A percentile compares a stretch with the other conserved stretches of the same genome.
Evolutionary conservation across 37 sponge, comb jelly and placozoan species (phyloP).

Genomic region (Chondrilla cf. caribensis): DNA sequence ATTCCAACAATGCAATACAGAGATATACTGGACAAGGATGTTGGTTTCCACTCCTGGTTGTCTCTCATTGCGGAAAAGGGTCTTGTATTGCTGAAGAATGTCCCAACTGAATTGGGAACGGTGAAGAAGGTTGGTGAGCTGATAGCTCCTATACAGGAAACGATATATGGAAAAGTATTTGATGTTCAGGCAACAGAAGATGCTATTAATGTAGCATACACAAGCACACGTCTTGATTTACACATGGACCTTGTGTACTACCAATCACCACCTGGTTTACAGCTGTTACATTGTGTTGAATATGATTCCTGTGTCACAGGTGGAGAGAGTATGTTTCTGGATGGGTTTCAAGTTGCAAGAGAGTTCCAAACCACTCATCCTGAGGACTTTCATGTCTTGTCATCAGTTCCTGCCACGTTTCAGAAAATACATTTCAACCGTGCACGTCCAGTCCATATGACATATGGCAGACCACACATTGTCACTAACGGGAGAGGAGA

Average conservation of each 20-base stretch:
- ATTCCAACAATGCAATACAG: neutral
- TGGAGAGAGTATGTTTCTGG: slow-evolving; percentile 60
- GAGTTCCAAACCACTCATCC: slow-evolving; percentile 45
- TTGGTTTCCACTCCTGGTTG: neutral
- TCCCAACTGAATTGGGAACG: neutral
- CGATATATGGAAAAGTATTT: slow-evolving; percentile 23
- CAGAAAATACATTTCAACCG: slow-evolving; percentile 65
- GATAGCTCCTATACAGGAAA: neutral
- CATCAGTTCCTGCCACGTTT: slow-evolving; percentile 66
- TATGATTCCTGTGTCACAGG: slow-evolving; percentile 68
- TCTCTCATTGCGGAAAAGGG: neutral
- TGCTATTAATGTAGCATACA: slow-evolving; percentile 65
- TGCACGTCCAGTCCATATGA: slow-evolving; percentile 42
- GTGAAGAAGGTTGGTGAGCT: neutral
- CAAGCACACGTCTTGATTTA: neutral
- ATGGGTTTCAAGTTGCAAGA: slow-evolving; percentile 49
- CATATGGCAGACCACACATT: slow-evolving; percentile 56
- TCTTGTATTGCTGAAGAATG: neutral
- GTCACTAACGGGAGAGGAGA: slow-evolving; percentile 25
- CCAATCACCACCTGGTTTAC: slow-evolving; percentile 75
- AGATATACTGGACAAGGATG: neutral
- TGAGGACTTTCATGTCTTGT: slow-evolving; percentile 44
- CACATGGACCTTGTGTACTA: slow-evolving; percentile 68
- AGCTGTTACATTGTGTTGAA: slow-evolving; percentile 63
- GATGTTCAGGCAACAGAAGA: slow-evolving; percentile 32